These are phyloP conservation scores for Spodoptera exigua DNA, from an alignment of 2,888 invertebrate genomes.

Conservation along the genomic window DNA sequence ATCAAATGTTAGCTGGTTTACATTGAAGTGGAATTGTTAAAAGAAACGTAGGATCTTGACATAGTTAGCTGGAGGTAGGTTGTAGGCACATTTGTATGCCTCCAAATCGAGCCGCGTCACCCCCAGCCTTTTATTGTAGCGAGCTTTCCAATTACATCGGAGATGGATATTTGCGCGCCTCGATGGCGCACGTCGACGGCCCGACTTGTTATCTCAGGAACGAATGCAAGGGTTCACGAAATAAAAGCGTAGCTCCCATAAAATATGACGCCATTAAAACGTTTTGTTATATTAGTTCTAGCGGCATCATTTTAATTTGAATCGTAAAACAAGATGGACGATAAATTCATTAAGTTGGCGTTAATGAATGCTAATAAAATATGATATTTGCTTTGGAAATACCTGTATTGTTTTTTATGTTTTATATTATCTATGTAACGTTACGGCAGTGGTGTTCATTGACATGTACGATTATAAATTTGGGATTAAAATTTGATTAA, in stretches of 20 bases:
- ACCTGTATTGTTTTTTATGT: conserved; percentile 9
- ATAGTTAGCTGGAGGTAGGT: conserved; percentile 57
- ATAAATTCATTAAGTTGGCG: conserved; percentile 49
- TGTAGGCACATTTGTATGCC: conserved; percentile 64
- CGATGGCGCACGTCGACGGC: conserved; percentile 53
- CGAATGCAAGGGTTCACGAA: conserved; percentile 70
- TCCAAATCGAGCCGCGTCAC: conserved; percentile 70
- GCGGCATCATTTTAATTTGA: conserved; percentile 37
- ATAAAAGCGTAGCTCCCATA: conserved; percentile 62
- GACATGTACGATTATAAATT: too few species aligned
- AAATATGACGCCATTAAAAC: conserved; percentile 52
- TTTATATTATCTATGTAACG: conserved; percentile 11
- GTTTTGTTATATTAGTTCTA: conserved; percentile 47
- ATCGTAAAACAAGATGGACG: conserved; percentile 50
- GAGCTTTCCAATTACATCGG: conserved; percentile 80
- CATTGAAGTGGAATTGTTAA: conserved; percentile 60
- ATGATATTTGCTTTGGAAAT: conserved; percentile 26
- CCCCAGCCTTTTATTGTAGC: conserved; percentile 77
- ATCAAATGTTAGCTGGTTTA: conserved; percentile 48
- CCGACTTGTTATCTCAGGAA: conserved; percentile 69
- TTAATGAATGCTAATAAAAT: conserved; percentile 46
- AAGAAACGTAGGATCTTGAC: conserved; percentile 57
- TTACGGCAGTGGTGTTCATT: background rate
- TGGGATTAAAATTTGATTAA: too few species aligned
- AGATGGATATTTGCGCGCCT: conserved; percentile 72